Base-by-base conservation (phyloP, 2,113 vertebrate genomes). In the Acanthisitta chloris region DNA sequence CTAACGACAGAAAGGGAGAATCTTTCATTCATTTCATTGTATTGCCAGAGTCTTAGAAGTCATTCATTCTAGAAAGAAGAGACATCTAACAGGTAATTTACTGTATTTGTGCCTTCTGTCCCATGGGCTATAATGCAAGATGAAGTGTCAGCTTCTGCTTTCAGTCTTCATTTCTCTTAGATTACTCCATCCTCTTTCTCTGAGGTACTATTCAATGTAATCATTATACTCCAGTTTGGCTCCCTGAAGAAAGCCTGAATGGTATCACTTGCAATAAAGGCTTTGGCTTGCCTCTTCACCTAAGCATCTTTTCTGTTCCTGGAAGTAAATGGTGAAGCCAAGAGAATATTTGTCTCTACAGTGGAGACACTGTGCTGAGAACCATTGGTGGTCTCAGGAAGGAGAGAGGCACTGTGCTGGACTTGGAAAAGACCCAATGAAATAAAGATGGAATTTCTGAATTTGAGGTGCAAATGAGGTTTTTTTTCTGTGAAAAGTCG, bases 21-120 rank as follows among this genome's bases (percentile, higher is more conserved):
- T 92, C 64, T 96, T 87, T 97, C 78, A 89, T 85, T 92, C 59
- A 64, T 95, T 95, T 93, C 28, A 71, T 65, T 91, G 91, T 88
- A 74, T 83, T 92, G 19, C 51, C 23, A n/a, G 79, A 73, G 73
- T 45, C 85, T 93, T 73, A 88, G 76, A 95, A 92, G 67, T 80
- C 51, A 90, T 92, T 88, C 40, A 36, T 94, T 94, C 54, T 48
- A 62, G 67, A 51, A 86, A 86, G 59, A 94, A 90, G 69, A 95
- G 67, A 88, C 36, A 57, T 92, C 82, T 83, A 86, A 58, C 13
- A 64, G 66, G 36, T 88, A 90, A 93, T 95, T 90, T 92, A 95
- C 81, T 77, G 62, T 96, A 92, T 96, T 93, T 94, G 76, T 93
- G 49, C 64, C 85, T 90, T 93, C 59, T 67, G 54, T 90, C 72